A percentile compares a stretch with the other conserved stretches of the same genome.
Conservation (phyloP, 2,888 invertebrate species). For the Ophraella communa region DNA sequence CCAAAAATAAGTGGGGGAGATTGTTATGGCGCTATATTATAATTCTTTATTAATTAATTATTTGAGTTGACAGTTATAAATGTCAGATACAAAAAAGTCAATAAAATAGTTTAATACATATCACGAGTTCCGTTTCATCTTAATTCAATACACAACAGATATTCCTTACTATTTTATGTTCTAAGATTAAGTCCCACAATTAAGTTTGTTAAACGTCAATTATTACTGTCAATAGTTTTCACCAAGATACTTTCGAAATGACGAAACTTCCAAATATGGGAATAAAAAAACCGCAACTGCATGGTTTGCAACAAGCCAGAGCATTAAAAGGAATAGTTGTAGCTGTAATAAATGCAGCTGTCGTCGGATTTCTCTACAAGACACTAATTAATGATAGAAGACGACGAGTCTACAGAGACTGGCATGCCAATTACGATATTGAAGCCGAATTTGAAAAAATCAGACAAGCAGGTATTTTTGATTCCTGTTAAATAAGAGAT, state of each 20-base stretch:
- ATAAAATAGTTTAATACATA: no score
- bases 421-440: constrained; percentile 38
- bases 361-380: constrained; percentile 29
- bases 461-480: constrained; percentile 36
- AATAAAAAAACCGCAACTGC: constrained; percentile 36
- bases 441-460: constrained; percentile 41
- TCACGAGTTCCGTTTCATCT: no score
- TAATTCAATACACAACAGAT: no score
- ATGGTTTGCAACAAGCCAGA: constrained; percentile 25
- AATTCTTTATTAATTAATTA: no score
- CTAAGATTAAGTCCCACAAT: no score
- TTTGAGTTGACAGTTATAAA: no score
- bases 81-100: no score
- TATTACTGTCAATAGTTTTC: no score
- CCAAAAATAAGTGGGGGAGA: no score
- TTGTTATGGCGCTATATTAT: no score
- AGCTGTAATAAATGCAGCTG: constrained; percentile 21
- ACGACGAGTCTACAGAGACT: constrained; percentile 24
- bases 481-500: constrained; percentile 39
- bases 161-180: no score
- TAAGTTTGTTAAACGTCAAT: constrained; percentile 1
- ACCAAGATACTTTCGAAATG: constrained; percentile 3
- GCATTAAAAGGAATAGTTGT: constrained; percentile 10
- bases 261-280: constrained; percentile 4
- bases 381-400: constrained; percentile 25